Conservation (phyloP, 2,888 invertebrate genomes). For the Cerceris rybyensis region DNA sequence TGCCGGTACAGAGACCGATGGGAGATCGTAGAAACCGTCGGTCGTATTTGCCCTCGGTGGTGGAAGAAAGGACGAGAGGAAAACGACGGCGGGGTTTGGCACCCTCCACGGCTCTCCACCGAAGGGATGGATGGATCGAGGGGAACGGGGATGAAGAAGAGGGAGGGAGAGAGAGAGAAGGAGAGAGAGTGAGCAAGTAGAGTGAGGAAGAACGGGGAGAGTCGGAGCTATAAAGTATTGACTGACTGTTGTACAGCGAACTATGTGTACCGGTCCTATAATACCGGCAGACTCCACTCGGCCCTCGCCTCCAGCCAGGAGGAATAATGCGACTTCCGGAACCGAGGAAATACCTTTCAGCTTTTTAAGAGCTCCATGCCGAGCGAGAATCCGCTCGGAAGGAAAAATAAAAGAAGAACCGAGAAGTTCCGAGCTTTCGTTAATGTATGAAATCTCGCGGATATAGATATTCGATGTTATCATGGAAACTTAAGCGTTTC, state of each 20-base stretch:
- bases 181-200: conserved; percentile 7
- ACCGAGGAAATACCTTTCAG: conserved; percentile 67
- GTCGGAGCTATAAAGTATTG: conserved; percentile 69
- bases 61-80: conserved; percentile 61
- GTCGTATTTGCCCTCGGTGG: conserved; percentile 58
- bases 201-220: conserved; percentile 41
- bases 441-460: conserved; percentile 40
- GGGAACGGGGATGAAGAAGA: conserved; percentile 11
- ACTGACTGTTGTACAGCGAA: conserved; percentile 65
- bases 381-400: conserved; percentile 44
- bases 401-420: conserved; percentile 41
- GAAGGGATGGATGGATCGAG: conserved; percentile 34
- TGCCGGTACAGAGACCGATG: conserved; percentile 38
- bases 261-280: conserved; percentile 58
- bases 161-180: conserved; percentile 14
- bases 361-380: conserved; percentile 61
- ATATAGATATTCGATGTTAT: conserved; percentile 9
- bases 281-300: conserved; percentile 56
- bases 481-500: neutral
- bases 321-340: conserved; percentile 70
- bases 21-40: conserved; percentile 57
- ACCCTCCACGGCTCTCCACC: conserved; percentile 51
- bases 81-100: conserved; percentile 48
- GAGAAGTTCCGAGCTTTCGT: conserved; percentile 32
- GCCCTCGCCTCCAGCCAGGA: conserved; percentile 65